Conservation (phyloP, 2,113 vertebrate species). For the Dermatemys mawii region DNA sequence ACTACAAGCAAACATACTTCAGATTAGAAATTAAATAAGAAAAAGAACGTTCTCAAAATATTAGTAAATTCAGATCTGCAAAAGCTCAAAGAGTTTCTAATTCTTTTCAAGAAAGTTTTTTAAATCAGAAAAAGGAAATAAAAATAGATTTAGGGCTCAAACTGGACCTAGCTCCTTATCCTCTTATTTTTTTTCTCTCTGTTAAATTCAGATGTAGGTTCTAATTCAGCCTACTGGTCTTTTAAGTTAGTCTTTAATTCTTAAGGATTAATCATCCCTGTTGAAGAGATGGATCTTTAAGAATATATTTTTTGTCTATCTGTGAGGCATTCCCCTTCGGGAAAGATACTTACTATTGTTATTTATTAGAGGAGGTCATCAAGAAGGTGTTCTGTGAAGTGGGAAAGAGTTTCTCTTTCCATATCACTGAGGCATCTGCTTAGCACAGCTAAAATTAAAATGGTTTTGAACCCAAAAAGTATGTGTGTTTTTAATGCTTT, state of each 20-base stretch:
- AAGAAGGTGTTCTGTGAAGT: no score
- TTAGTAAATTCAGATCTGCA: neutral
- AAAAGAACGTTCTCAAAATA: neutral
- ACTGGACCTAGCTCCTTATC: neutral
- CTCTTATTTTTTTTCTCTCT: neutral
- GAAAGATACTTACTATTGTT: neutral
- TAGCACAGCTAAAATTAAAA: neutral
- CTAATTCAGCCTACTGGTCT: conserved; percentile 26
- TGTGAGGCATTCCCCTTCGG: neutral
- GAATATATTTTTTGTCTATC: neutral
- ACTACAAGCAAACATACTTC: neutral
- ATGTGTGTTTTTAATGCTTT: neutral
- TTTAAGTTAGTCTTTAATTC: neutral
- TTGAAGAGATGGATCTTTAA: neutral
- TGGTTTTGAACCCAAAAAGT: neutral
- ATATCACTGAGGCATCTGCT: neutral
- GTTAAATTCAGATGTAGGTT: conserved; percentile 41
- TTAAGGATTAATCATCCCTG: neutral
- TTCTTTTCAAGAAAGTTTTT: neutral
- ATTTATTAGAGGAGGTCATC: neutral
- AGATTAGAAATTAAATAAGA: conserved; percentile 5
- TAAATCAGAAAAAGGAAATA: conserved; percentile 1
- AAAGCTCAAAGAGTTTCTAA: neutral
- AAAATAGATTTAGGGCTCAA: conserved; percentile 15
- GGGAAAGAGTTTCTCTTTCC: neutral